These are phyloP conservation scores for Melospiza melodia DNA, from an alignment of 2,113 vertebrate genomes.

Conservation along the genomic window DNA sequence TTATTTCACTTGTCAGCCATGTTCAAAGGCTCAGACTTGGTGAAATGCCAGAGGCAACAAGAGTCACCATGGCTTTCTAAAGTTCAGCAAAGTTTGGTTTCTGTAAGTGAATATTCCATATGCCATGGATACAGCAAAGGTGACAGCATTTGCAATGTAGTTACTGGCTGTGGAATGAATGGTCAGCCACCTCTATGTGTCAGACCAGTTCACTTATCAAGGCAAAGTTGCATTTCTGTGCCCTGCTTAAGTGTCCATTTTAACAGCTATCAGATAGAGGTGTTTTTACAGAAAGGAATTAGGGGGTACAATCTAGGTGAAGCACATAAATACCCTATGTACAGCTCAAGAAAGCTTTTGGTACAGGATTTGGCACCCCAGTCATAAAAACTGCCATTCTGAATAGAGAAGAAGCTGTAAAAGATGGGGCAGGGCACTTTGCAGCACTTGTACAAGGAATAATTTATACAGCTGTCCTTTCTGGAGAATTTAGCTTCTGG, in stretches of 20 bases:
- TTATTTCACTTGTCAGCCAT: background rate
- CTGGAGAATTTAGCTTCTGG: background rate
- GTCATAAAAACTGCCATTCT: background rate
- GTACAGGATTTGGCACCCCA: background rate
- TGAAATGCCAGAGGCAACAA: background rate
- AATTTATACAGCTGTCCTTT: background rate
- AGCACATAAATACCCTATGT: background rate
- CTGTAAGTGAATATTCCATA: background rate
- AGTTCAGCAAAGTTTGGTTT: background rate
- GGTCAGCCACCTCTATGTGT: fast-evolving
- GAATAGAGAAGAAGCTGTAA: background rate
- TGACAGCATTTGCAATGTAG: background rate
- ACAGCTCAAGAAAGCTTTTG: background rate
- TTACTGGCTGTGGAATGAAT: background rate
- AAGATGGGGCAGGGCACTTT: background rate
- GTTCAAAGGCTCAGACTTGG: background rate
- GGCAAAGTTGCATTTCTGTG: background rate
- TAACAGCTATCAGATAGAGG: background rate
- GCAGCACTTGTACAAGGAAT: background rate
- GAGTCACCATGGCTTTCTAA: background rate
- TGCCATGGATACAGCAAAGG: background rate
- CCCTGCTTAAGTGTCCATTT: background rate
- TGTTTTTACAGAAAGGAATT: background rate
- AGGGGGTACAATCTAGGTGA: background rate
- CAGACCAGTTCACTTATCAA: background rate